These are phyloP conservation scores for Ennomos quercinarius DNA, from an alignment of 2,888 invertebrate genomes.

Conservation along the genomic window DNA sequence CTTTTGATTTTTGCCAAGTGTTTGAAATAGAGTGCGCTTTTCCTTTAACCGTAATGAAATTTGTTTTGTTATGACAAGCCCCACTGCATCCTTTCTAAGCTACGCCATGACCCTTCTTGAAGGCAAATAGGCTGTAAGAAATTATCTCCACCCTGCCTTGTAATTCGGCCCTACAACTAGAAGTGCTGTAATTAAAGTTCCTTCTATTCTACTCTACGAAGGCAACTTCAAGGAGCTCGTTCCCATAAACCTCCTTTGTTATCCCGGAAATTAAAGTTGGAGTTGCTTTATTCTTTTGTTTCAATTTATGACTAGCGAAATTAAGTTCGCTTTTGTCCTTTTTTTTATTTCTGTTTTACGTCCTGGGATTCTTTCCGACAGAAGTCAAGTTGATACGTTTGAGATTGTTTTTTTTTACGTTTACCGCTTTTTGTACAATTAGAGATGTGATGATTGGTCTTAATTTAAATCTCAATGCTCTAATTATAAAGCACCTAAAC, in stretches of 20 bases:
- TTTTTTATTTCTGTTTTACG: conserved; percentile 24
- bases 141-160: conserved; percentile 66
- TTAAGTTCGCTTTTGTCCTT: conserved; percentile 24
- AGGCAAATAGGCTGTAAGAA: conserved; percentile 73
- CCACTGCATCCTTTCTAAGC: conserved; percentile 29
- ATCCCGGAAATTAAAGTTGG: conserved; percentile 26
- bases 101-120: conserved; percentile 50
- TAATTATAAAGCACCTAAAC: too few relatives aligned
- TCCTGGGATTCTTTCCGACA: conserved; percentile 17
- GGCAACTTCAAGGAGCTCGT: conserved; percentile 38
- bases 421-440: neutral
- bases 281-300: conserved; percentile 34
- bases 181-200: conserved; percentile 75
- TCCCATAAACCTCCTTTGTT: conserved; percentile 40
- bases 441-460: too few relatives aligned
- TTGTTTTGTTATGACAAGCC: neutral
- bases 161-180: conserved; percentile 59
- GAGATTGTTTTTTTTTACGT: conserved; percentile 9
- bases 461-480: conserved; percentile 10
- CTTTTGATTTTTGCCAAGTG: too few relatives aligned
- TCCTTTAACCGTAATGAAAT: neutral
- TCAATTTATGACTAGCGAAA: conserved; percentile 33
- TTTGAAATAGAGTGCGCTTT: too few relatives aligned
- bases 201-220: conserved; percentile 30
- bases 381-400: conserved; percentile 10